A percentile compares a stretch with the other conserved stretches of the same genome.
These are phyloP conservation scores for Smutsia temminckii DNA, from an alignment of 2,797 vertebrate genomes.

Conservation along the genomic window DNA sequence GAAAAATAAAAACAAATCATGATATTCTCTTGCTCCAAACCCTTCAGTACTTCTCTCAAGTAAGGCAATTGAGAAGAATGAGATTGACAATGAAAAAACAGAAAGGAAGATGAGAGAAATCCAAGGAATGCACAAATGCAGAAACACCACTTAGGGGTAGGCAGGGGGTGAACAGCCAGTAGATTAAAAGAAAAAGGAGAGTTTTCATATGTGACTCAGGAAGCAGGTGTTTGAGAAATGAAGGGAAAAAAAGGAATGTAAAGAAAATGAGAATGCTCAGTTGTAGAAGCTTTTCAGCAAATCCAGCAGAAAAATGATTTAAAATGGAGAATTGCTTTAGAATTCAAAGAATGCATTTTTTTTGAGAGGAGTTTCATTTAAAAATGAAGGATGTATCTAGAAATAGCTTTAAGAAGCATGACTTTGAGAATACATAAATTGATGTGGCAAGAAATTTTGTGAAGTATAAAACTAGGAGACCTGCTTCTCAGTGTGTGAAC, in stretches of 20 bases:
- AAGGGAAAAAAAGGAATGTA: neutral
- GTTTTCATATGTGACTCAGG: neutral
- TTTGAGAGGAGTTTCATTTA: neutral
- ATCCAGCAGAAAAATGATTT: neutral
- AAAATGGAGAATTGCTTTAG: neutral
- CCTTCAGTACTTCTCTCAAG: neutral
- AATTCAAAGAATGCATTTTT: neutral
- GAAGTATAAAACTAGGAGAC: neutral
- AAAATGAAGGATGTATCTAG: neutral
- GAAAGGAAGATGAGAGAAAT: neutral
- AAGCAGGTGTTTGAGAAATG: neutral
- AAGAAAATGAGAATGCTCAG: neutral
- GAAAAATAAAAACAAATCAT: neutral
- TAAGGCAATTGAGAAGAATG: neutral
- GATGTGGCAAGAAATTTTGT: neutral
- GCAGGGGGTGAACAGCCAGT: too few species aligned
- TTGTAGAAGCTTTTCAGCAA: neutral
- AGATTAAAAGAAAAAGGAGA: neutral
- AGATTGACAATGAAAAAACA: neutral
- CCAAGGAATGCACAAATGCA: neutral
- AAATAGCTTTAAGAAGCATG: neutral
- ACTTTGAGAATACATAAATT: neutral
- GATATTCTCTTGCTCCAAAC: neutral
- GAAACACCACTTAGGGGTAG: neutral
- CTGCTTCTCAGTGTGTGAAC: neutral